phyloP scores from a whole-genome alignment of 2,888 invertebrate genomes.

The Lasioglossum marginatum region DNA sequence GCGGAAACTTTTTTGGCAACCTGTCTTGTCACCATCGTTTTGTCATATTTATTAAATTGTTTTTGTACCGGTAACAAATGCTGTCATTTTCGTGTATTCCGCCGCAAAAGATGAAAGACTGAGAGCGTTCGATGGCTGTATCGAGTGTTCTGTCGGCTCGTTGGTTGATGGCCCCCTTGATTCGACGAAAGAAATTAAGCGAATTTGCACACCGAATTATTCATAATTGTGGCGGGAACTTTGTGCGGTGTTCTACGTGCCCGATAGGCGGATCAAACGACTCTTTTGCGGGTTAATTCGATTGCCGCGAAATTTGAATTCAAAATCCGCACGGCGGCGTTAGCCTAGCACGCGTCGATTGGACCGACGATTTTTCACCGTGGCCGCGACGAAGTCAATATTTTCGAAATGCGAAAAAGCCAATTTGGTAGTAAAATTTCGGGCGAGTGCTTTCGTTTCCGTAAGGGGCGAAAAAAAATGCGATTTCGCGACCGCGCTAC shows the following conservation, averaged over 20 bases:
- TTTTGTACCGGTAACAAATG: not conserved
- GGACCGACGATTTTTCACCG: constrained; percentile 67
- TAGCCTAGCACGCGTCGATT: constrained; percentile 54
- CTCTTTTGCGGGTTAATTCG: constrained; percentile 81
- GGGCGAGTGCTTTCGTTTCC: constrained; percentile 41
- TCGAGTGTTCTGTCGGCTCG: constrained; percentile 36
- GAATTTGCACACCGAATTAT: constrained; percentile 81
- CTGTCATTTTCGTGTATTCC: not conserved
- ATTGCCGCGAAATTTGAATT: constrained; percentile 82
- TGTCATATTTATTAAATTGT: not conserved
- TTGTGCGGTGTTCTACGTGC: constrained; percentile 67
- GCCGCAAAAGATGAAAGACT: constrained; percentile 31
- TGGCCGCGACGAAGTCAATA: constrained; percentile 49
- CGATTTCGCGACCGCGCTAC: constrained; percentile 39
- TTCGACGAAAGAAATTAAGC: constrained; percentile 76
- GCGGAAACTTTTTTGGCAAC: not conserved
- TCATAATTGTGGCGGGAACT: constrained; percentile 80
- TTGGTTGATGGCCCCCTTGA: constrained; percentile 39
- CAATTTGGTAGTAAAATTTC: constrained; percentile 71
- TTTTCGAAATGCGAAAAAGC: constrained; percentile 64
- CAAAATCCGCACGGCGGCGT: constrained; percentile 74
- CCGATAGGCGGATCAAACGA: constrained; percentile 81
- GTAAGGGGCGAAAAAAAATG: constrained; percentile 30
- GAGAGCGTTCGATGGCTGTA: constrained; percentile 17
- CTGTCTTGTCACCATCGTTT: not conserved